Percentiles rank a stretch among this genome's conserved stretches.
Evolutionary conservation across 2,797 vertebrate species (phyloP).

Genomic region (Eutrigla gurnardus): DNA sequence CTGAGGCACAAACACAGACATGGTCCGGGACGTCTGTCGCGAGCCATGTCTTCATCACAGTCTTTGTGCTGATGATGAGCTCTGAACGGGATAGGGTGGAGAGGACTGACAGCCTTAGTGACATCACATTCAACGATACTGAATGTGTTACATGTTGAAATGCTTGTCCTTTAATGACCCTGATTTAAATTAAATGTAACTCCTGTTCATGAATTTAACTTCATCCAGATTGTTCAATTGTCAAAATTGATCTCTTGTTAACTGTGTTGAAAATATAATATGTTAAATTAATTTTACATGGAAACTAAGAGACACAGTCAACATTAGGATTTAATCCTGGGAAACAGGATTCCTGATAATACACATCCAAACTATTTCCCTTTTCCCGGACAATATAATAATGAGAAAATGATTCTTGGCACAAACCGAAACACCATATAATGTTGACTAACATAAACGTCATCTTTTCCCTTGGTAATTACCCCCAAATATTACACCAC

Average conservation of each 20-base stretch:
- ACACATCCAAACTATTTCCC: no score
- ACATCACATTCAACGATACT: slow-evolving; percentile 16
- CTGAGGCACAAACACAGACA: slow-evolving; percentile 63
- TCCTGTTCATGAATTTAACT: background rate
- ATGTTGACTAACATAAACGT: no score
- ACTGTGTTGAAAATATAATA: slow-evolving; percentile 1
- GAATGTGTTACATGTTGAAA: background rate
- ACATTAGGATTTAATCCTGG: no score
- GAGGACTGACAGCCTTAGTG: slow-evolving; percentile 21
- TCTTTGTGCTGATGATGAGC: slow-evolving; percentile 64
- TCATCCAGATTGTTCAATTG: background rate
- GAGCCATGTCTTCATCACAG: slow-evolving; percentile 70
- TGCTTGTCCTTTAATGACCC: slow-evolving; percentile 18
- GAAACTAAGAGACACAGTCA: background rate
- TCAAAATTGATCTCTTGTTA: slow-evolving; percentile 16
- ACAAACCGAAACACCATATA: no score
- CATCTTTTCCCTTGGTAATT: no score
- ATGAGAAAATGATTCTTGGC: no score
- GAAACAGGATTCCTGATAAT: no score
- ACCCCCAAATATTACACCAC: no score
- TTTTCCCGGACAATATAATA: no score
- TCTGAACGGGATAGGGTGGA: slow-evolving; percentile 40
- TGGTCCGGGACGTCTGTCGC: slow-evolving; percentile 68
- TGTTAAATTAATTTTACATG: slow-evolving; percentile 2
- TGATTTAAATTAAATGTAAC: slow-evolving; percentile 4